Evolutionary conservation across 2,113 vertebrate species (phyloP), one percentile per base, ranked within the genome.

Genomic region (Petrocephalus zakoni): DNA sequence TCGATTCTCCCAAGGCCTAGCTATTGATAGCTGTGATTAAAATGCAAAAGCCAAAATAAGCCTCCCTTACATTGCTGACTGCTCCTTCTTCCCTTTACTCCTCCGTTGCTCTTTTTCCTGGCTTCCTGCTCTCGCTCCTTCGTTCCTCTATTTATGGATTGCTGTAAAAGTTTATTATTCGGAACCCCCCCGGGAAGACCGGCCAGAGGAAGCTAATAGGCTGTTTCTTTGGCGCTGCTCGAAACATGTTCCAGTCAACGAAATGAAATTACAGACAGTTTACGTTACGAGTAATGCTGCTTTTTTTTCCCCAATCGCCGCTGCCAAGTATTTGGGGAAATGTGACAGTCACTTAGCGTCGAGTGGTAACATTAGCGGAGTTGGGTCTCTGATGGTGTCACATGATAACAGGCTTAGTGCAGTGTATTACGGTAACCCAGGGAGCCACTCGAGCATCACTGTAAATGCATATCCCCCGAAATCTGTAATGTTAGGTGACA

Each of bases 161-260:
- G 29, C 6, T 78, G 72, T 88, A 52, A 81, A 81, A 55, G 49
- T 81, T 81, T 88, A 88, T 81, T 81, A 34, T 49, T 42, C 82
- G 34, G 21, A 88, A 53, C 29, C 87, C 68, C 68, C 51, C 17
- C 19, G 51, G 87, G 87, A 88, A 51, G 51, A 52, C 4, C 17
- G 34, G 47, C 3, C 4, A 61, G 64, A 53, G 13, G 19, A 87
- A 87, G 75, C 49, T 85, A 53, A n/a, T 34, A 53, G n/a, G 47
- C 49, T 34, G n/a, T 85, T 51, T 53, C 49, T 78, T 78, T 78
- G 29, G 34, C 15, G 2, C 13, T 78, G 34, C 34, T 78, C 29
- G 19, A 42, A 78, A 42, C 72, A 78, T 37, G 72, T 42, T 78
- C 22, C 83, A 7, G 83, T 5, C 10, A n/a, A 85, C 7, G 15